Base-by-base conservation (phyloP, 2,797 vertebrate species). In the Alauda arvensis region DNA sequence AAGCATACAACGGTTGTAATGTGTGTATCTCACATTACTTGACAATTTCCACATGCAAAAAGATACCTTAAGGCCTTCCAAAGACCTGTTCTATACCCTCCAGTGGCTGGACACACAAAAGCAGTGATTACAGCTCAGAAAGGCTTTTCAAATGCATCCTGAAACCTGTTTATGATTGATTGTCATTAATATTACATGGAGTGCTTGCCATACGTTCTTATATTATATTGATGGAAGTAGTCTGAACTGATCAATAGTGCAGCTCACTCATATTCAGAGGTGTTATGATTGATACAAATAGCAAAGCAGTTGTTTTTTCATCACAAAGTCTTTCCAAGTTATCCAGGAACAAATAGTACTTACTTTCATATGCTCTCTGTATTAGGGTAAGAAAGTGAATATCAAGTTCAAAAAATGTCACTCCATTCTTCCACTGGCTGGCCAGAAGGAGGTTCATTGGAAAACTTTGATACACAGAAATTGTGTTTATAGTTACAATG, bases 401-500 rank as follows among this genome's bases (percentile, higher is more conserved):
- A 23, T 31, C 21, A 40, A 29, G 19, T 52, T 63, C 33, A 62
- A 82, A 72, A 79, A 3, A 3, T 45, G 9, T 5, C 26, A 31
- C 10, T 56, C 28, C 4, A 11, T 53, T 55, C 21, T 66, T 83
- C 48, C 43, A 69, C 12, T 34, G n/a, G 37, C 37, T 26, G 18
- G 42, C 34, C 19, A 60, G 25, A 48, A 52, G 11, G 8, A 63
- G 2, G 5, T 28, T 60, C 16, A 59, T 12, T 56, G 53, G 21
- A 70, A 77, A 66, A 66, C 8, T 57, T 53, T 26, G 5, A 11
- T 25, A 34, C 4, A 42, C 12, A 55, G 12, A 65, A 79, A 77
- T 43, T 8, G 79, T 37, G 10, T 37, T 11, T 4, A 34, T 2
- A 52, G 26, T 0, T 0, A 25, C 19, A 55, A 34, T 29, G 4